Base-by-base conservation (phyloP, 2,797 vertebrate genomes). In the Sebastes baramenuke region DNA sequence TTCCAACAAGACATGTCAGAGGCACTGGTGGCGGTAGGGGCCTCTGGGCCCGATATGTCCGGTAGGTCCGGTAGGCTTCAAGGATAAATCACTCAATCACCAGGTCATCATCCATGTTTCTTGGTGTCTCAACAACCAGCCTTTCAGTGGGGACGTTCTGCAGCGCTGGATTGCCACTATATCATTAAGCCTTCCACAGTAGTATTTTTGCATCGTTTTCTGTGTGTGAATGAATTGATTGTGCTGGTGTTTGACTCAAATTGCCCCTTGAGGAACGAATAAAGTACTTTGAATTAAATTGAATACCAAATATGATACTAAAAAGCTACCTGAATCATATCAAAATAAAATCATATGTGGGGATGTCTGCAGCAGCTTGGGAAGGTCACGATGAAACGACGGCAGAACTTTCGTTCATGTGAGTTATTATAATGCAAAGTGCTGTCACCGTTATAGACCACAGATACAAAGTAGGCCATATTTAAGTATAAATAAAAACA, bases 341-440 rank as follows among this genome's bases (percentile, higher is more conserved):
- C 2, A 6, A 18, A 46, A 46, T 46, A 18, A 46, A 46, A 46
- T 46, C 42, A 46, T 18, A 3, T 18, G 42, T 16, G 13, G 38
- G 38, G 0, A 46, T 16, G 14, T 0, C 38, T 18, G 42, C 38
- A 42, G 38, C 0, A 42, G 13, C 6, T 42, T 42, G 38, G 38
- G 38, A 42, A 42, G 38, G 38, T 42, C 38, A 42, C 38, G 38
- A 16, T 16, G 13, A 42, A 42, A 42, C 46, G 46, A 18, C 46
- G 16, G 46, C 20, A n/a, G n/a, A 9, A 52, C 49, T n/a, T 52
- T 52, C 4, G 49, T 52, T 52, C 7, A 52, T 49, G 46, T 27
- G 20, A 46, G n/a, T 34, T 4, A n/a, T 55, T 38, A 16, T 4
- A 27, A 29, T 6, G 29, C 60, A 14, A 1, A 25, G 46, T 20